phyloP scores from a whole-genome alignment of 2,797 vertebrate species.

The Tenualosa thibaudeaui region DNA sequence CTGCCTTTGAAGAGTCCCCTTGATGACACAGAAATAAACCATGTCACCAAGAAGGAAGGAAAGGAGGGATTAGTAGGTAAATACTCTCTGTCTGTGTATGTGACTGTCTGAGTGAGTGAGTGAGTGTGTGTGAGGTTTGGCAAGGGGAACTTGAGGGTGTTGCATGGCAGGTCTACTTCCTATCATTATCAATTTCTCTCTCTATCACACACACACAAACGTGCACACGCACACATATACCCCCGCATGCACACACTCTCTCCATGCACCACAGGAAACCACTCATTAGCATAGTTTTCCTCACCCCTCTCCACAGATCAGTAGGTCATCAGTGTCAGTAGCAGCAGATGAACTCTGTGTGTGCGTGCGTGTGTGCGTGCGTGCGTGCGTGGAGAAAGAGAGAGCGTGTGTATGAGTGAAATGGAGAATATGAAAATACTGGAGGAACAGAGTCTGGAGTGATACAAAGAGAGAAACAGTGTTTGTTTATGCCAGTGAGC shows the following conservation, averaged over 20 bases:
- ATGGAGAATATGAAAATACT: not conserved
- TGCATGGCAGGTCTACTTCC: not conserved
- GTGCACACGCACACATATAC: not conserved
- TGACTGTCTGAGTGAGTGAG: not conserved
- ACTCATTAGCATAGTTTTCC: constrained; percentile 12
- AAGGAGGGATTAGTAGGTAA: not conserved
- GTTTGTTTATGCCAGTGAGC: not conserved
- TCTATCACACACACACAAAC: not conserved
- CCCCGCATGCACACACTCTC: not conserved
- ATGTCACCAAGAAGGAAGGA: not conserved
- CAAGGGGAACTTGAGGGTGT: not conserved
- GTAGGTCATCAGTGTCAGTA: constrained; percentile 20
- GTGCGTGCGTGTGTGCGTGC: constrained; percentile 6
- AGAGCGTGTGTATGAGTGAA: not conserved
- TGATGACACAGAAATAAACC: constrained; percentile 37
- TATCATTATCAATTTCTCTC: not conserved
- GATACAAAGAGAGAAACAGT: not conserved
- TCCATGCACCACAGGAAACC: constrained; percentile 3
- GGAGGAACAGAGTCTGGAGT: not conserved
- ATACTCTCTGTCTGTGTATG: not conserved
- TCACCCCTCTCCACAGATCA: constrained; percentile 20
- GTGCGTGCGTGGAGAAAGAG: not conserved
- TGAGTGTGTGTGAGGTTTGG: not conserved
- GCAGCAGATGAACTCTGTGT: constrained; percentile 16
- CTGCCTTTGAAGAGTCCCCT: constrained; percentile 30